phyloP scores from a whole-genome alignment of 2,888 invertebrate species.

The Aleiodes testaceus region DNA sequence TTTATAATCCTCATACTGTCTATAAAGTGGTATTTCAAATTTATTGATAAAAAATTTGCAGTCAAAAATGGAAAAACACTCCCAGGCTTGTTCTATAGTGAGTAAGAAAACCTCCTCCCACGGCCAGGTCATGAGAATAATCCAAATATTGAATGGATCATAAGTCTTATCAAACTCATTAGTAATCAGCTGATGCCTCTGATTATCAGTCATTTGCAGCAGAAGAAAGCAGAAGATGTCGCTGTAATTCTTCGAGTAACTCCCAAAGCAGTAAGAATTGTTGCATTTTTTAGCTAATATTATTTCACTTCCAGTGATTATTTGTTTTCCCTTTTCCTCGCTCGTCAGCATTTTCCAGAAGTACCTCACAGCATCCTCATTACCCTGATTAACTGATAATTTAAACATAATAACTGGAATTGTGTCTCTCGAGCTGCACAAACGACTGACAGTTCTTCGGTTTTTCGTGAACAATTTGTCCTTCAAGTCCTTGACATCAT shows the following conservation, averaged over 20 bases:
- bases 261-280: neutral
- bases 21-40: slow-evolving; percentile 15
- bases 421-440: slow-evolving; percentile 12
- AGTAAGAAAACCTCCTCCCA: slow-evolving; percentile 11
- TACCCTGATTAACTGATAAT: neutral
- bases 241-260: slow-evolving; percentile 1
- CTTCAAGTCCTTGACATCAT: neutral
- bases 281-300: slow-evolving; percentile 9
- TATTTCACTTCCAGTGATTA: slow-evolving; percentile 9
- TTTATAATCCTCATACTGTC: neutral
- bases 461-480: slow-evolving; percentile 4
- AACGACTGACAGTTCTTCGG: slow-evolving; percentile 5
- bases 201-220: neutral
- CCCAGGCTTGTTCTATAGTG: neutral
- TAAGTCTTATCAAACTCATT: slow-evolving; percentile 13
- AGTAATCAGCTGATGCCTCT: neutral
- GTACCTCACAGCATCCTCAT: neutral
- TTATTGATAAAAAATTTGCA: slow-evolving; percentile 26
- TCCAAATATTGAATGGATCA: slow-evolving; percentile 18
- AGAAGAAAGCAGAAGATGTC: slow-evolving; percentile 21
- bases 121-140: slow-evolving; percentile 2
- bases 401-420: slow-evolving; percentile 14
- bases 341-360: slow-evolving; percentile 2
- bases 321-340: neutral
- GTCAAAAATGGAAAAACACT: slow-evolving; percentile 4